Base-by-base conservation (phyloP, 2,888 invertebrate genomes). In the Lasioglossum vierecki region DNA sequence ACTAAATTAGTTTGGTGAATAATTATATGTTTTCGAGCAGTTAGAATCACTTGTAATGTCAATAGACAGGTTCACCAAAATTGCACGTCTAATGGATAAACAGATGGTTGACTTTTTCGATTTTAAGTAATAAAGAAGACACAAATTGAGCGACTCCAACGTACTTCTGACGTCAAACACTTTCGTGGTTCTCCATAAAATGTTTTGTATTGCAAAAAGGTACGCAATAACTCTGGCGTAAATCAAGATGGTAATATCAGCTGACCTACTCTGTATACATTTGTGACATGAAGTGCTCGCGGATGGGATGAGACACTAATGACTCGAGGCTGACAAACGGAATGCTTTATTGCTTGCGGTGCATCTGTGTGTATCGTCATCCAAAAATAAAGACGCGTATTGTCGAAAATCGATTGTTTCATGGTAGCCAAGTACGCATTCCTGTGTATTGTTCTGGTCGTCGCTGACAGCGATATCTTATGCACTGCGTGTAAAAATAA, bases 281-380 rank as follows among this genome's bases (percentile, higher is more conserved):
- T 63, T 63, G 63, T 63, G 63, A 30, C 63, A 15, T 6, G 15
- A 63, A 30, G 15, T 63, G 15, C 63, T 30, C 63, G 63, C 15
- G 63, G 63, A 63, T 30, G 15, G 63, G 63, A 63, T 30, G 30
- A 30, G 63, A 63, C 63, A 26, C 30, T 63, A 63, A 63, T 63
- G 63, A 63, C 63, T 63, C 63, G 63, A 30, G 63, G 30, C 63
- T 63, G 63, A 63, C 63, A 63, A 63, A 63, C 63, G 63, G 63
- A 63, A 63, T 63, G 63, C 63, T 63, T 63, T 63, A 30, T 30
- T 18, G 63, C 30, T 63, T 4, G 63, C 30, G 63, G 6, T 26
- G 30, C 30, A 30, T 30, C 63, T 15, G 30, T 30, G 15, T 63
- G 26, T 5, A 30, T 15, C 63, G 26, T 2, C 63, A 15, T 63